Conservation (phyloP, 1,140 invertebrate species). For the Armadillidium nasatum region DNA sequence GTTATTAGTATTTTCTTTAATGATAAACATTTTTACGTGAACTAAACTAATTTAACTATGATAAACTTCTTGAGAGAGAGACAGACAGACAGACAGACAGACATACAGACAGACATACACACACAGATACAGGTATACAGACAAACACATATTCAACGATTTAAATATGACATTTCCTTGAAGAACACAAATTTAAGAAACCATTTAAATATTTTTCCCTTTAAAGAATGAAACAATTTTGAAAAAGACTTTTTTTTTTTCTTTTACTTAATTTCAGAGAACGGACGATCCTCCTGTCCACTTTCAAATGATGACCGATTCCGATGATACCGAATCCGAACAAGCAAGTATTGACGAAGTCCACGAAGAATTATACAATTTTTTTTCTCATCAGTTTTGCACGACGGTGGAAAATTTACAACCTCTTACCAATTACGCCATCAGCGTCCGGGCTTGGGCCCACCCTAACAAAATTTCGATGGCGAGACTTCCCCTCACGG, state of each 20-base stretch:
- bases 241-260: not conserved
- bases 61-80: no score
- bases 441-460: constrained; percentile 32
- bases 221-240: no score
- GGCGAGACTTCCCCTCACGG: constrained; percentile 22
- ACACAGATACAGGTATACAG: no score
- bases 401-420: constrained; percentile 21
- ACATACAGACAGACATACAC: no score
- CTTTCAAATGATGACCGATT: not conserved
- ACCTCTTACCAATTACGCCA: constrained; percentile 26
- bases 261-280: not conserved
- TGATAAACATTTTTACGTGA: no score
- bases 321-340: not conserved
- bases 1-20: no score
- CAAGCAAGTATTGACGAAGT: not conserved
- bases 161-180: no score
- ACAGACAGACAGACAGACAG: no score
- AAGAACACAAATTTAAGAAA: no score
- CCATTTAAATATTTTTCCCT: no score
- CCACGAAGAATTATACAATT: not conserved
- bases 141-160: no score
- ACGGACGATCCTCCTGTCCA: not conserved
- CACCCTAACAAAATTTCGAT: constrained; percentile 19
- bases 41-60: no score
- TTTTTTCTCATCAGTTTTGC: constrained; percentile 20